Evolutionary conservation across 92 coral and sea anemone genomes (phyloP).

Genomic region (Phenganax stokvisi): DNA sequence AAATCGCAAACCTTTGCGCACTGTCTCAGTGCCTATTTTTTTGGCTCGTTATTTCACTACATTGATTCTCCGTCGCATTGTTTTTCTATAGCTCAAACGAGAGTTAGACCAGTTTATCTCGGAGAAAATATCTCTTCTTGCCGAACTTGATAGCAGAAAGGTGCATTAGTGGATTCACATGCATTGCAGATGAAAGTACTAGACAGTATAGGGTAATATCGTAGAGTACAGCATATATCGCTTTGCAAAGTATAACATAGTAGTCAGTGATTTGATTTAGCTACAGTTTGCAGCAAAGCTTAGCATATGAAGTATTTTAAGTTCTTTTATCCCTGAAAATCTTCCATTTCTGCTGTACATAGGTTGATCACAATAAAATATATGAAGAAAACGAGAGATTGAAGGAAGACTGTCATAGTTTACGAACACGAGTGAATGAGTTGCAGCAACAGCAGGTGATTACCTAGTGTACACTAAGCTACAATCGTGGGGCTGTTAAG

Average conservation of each 20-base stretch:
- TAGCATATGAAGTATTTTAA: not conserved
- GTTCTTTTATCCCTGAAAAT: too few species aligned
- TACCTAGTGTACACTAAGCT: not conserved
- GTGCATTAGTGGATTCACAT: not conserved
- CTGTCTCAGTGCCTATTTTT: not conserved
- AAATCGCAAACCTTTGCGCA: too few species aligned
- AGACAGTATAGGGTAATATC: conserved; percentile 4
- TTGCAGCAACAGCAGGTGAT: conserved; percentile 84
- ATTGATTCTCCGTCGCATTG: not conserved
- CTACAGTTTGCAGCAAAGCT: not conserved
- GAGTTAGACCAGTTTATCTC: conserved; percentile 10
- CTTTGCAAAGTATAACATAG: not conserved
- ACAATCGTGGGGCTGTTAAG: not conserved
- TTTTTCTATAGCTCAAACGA: not conserved
- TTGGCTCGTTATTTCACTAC: not conserved
- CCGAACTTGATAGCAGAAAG: conserved; percentile 27
- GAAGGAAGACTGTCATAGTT: conserved; percentile 68
- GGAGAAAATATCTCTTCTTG: not conserved
- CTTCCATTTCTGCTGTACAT: too few species aligned
- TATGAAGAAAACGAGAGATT: conserved; percentile 59
- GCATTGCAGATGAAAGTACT: conserved; percentile 6
- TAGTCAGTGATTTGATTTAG: not conserved
- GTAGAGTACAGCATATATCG: too few species aligned
- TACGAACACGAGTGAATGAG: conserved; percentile 63
- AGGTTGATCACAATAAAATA: conserved; percentile 63